Evolutionary conservation across 2,113 vertebrate species (phyloP).

Genomic region (Chroicocephalus ridibundus): DNA sequence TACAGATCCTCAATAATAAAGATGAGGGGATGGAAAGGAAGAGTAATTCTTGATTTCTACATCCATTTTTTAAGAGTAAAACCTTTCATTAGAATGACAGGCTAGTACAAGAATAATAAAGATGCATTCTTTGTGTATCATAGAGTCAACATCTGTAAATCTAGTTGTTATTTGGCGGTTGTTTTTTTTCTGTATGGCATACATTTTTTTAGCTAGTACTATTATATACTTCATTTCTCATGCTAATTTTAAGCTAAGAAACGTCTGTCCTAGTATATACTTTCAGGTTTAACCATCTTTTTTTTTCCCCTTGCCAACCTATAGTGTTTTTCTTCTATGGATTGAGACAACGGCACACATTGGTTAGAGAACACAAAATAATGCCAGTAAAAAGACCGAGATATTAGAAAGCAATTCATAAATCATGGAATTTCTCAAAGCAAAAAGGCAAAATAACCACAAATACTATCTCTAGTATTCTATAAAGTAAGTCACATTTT

Average conservation of each 20-base stretch:
- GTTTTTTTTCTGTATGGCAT: not conserved
- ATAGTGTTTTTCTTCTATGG: not conserved
- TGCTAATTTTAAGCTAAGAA: not conserved
- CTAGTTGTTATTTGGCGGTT: not conserved
- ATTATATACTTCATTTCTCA: not conserved
- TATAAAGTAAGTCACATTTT: not conserved
- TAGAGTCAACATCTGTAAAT: not conserved
- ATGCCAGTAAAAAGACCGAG: not conserved
- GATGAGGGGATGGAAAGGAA: not conserved
- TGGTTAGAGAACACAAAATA: not conserved
- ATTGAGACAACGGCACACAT: not conserved
- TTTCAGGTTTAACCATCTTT: not conserved
- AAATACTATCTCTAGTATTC: not conserved
- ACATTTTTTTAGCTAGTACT: not conserved
- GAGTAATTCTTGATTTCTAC: not conserved
- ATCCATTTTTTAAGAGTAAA: not conserved
- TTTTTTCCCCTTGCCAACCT: not conserved
- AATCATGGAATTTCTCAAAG: not conserved
- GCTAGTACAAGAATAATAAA: not conserved
- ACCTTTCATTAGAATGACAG: not conserved
- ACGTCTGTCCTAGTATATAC: not conserved
- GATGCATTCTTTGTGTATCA: not conserved
- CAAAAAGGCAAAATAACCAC: not conserved
- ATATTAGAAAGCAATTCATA: not conserved
- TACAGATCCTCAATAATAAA: not conserved